Conservation (phyloP, 1,140 invertebrate genomes). For the Nasonia vitripennis region DNA sequence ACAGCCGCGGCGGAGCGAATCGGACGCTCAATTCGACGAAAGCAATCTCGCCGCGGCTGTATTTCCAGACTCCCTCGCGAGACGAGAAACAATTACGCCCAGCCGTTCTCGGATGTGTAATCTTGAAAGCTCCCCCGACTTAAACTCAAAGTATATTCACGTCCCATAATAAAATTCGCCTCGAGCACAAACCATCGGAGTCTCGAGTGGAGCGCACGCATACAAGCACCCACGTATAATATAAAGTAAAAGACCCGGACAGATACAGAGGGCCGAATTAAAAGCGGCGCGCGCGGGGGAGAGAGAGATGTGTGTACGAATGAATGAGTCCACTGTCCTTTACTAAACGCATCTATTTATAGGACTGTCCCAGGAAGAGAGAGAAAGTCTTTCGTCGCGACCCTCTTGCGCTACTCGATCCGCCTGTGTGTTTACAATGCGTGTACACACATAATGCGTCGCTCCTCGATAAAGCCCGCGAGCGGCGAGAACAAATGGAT, state of each 20-base stretch:
- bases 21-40: background rate
- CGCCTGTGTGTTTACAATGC: background rate
- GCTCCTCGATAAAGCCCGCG: background rate
- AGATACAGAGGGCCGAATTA: background rate
- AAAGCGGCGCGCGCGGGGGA: background rate
- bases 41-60: background rate
- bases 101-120: background rate
- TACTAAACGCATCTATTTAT: constrained; percentile 62
- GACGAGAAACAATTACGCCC: background rate
- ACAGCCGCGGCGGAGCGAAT: background rate
- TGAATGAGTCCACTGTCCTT: constrained; percentile 72
- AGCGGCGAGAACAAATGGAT: background rate
- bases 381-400: constrained; percentile 2
- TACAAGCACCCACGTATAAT: background rate
- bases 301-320: constrained; percentile 46
- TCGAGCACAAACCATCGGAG: background rate
- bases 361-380: constrained; percentile 57
- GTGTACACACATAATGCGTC: background rate
- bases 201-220: background rate
- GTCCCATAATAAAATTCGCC: background rate
- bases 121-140: background rate
- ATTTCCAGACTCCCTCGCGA: background rate
- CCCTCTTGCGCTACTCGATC: background rate
- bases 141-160: background rate
- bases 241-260: background rate